Conservation (phyloP, 2,113 vertebrate genomes). For the Parus major region DNA sequence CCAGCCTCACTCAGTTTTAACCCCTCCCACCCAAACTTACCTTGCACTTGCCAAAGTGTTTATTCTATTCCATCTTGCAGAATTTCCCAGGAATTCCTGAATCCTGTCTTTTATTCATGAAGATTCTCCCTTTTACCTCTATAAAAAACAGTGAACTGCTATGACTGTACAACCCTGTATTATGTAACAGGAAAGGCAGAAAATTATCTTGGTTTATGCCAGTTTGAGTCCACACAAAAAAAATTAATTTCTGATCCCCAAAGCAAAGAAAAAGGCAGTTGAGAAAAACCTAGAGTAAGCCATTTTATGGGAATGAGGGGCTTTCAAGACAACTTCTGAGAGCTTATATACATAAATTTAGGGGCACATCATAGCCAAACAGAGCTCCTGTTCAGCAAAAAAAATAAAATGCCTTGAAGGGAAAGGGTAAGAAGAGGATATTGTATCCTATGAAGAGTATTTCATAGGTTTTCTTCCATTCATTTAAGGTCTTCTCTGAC, state of each 20-base stretch:
- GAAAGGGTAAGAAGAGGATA: background rate
- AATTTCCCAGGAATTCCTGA: background rate
- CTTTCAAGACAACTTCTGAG: background rate
- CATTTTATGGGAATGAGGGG: background rate
- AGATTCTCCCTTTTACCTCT: background rate
- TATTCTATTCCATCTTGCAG: background rate
- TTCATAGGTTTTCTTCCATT: background rate
- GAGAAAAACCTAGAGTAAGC: background rate
- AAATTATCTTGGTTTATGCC: background rate
- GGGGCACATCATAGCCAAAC: rapidly evolving
- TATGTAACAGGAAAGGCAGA: background rate
- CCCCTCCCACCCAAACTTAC: background rate
- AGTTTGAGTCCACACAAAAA: background rate
- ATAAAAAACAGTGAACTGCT: background rate
- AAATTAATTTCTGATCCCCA: background rate
- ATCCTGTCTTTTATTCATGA: background rate
- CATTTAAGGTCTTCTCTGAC: background rate
- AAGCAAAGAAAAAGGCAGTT: background rate
- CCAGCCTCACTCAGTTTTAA: background rate
- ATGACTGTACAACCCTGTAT: background rate
- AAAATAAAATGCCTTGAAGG: background rate
- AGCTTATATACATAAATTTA: background rate
- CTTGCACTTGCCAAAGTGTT: background rate
- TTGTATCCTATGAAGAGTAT: background rate
- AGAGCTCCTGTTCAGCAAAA: background rate